Percentiles rank a stretch among this genome's conserved stretches.
These are phyloP conservation scores for Creontiades dilutus DNA, from an alignment of 2,888 invertebrate species.

Conservation along the genomic window DNA sequence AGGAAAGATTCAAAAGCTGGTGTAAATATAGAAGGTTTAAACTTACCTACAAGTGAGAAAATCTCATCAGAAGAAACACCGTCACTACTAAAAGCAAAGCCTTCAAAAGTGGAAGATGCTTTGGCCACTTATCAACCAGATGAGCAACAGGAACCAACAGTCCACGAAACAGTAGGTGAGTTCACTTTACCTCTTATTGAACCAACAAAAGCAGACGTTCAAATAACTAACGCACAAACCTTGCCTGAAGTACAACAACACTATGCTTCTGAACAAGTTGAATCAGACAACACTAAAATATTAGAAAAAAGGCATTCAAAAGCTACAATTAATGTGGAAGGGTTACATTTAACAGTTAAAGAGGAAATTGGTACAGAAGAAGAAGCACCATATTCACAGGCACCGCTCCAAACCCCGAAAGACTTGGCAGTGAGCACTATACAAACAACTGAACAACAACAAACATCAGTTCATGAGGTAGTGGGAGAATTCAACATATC, in stretches of 20 bases:
- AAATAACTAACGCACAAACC: slow-evolving; percentile 47
- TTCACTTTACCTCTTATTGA: slow-evolving; percentile 9
- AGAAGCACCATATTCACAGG: slow-evolving; percentile 5
- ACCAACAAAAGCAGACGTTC: slow-evolving; percentile 25
- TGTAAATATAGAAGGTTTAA: slow-evolving; percentile 70
- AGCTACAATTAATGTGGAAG: slow-evolving; percentile 35
- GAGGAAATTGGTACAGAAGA: slow-evolving; percentile 30
- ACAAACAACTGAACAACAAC: slow-evolving; percentile 30
- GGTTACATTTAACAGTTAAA: slow-evolving; percentile 27
- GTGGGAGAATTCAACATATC: slow-evolving; percentile 29
- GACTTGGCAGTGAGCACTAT: not conserved
- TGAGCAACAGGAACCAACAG: slow-evolving; percentile 35
- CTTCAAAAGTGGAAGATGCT: slow-evolving; percentile 19
- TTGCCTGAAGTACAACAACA: slow-evolving; percentile 22
- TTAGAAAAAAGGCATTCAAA: slow-evolving; percentile 41
- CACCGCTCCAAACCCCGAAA: not conserved
- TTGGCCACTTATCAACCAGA: slow-evolving; percentile 19
- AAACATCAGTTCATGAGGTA: slow-evolving; percentile 23
- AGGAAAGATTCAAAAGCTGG: slow-evolving; percentile 61
- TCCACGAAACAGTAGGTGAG: slow-evolving; percentile 67
- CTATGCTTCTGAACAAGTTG: slow-evolving; percentile 27
- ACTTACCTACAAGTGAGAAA: slow-evolving; percentile 63
- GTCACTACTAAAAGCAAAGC: not conserved
- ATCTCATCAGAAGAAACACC: slow-evolving; percentile 55
- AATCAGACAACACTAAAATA: not conserved